Evolutionary conservation across 92 coral and sea anemone species (phyloP), one percentile per base, ranked within the genome.

Genomic region (Micromussa lordhowensis): DNA sequence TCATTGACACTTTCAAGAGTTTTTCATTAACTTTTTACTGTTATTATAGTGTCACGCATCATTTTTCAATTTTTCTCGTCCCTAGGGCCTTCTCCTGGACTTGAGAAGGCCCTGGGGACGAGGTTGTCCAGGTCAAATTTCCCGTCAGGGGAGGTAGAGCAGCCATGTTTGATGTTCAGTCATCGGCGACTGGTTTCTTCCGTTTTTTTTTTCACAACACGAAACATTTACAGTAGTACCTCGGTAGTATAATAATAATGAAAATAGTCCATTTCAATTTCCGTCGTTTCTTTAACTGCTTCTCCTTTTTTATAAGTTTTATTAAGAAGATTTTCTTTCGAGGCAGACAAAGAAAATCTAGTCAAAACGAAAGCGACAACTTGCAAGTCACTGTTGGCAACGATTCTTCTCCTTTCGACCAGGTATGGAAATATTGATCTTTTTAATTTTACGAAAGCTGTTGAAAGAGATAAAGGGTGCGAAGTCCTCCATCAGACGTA

Each of bases 281-380:
- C 28, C 86, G 93, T 81, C 94, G 96, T 72, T 64, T 94, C 68
- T 90, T 90, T 51, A 92, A 89, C 76, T 94, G 96, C 77, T 87
- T 94, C 81, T 57, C 90, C 36, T 92, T 90, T 58, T 38, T 94
- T 17, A 78, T 92, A 28, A 87, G 77, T 74, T 85, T 94, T 32
- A 85, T 94, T n/a, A 94, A 94, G 88, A 90, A 34, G 75, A 78
- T 94, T 55, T 94, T 94, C 29, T 91, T 94, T 63, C 82, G 95
- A 75, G 93, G 95, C 7, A 89, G 93, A 76, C 91, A 85, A 15
- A 85, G 95, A 26, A 94, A 92, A 59, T 63, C 81, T 49, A 94
- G 96, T 82, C 87, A 69, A 29, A 61, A 84, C 22, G 89, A 77
- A 49, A 35, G 77, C 55, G 80, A 79, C 21, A 77, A 58, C 8